Percentiles rank a stretch among this genome's conserved stretches.
These are phyloP conservation scores for Lacerta agilis DNA, from an alignment of 2,797 vertebrate species.

Conservation along the genomic window DNA sequence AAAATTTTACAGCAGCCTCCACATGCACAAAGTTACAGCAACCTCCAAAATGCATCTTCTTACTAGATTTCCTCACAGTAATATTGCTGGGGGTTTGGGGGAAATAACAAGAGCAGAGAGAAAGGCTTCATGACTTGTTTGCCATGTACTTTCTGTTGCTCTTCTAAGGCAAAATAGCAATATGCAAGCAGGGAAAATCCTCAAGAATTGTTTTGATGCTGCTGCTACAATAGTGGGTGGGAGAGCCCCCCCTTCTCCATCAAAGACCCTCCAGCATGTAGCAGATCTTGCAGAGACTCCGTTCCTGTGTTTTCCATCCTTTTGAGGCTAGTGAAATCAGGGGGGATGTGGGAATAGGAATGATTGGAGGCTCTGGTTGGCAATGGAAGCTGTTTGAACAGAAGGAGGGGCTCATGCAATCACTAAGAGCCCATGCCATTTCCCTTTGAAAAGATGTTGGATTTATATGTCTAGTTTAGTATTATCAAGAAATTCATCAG, in stretches of 20 bases:
- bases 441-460: background rate
- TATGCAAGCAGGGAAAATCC: background rate
- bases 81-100: slow-evolving; percentile 36
- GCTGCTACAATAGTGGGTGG: fast-evolving
- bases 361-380: background rate
- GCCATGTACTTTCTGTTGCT: slow-evolving; percentile 18
- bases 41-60: slow-evolving; percentile 35
- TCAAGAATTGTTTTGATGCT: background rate
- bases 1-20: slow-evolving; percentile 55
- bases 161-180: background rate
- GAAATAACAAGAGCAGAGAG: slow-evolving; percentile 1
- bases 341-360: background rate
- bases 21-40: slow-evolving; percentile 26
- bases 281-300: background rate
- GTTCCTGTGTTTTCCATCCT: background rate
- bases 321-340: background rate
- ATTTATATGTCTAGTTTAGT: background rate
- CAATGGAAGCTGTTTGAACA: background rate
- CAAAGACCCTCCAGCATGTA: background rate
- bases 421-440: background rate
- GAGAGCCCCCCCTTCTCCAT: background rate
- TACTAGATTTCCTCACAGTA: slow-evolving; percentile 45
- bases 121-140: slow-evolving; percentile 8
- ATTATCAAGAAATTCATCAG: background rate
- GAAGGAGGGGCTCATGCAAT: background rate